Base-by-base conservation (phyloP, 2,888 invertebrate genomes). In the Melanotus villosus region DNA sequence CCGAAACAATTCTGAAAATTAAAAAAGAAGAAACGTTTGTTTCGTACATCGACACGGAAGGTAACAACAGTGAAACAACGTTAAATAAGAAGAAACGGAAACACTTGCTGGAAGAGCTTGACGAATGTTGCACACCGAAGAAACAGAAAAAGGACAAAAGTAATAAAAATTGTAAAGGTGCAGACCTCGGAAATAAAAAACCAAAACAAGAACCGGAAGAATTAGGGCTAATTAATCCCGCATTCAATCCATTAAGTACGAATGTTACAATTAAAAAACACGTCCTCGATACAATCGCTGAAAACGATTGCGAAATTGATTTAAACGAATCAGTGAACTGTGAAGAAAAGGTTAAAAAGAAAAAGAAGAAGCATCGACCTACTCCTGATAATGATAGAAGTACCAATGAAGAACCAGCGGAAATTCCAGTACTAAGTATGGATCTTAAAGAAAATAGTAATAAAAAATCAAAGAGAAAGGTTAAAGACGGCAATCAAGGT, bases 221-320 rank as follows among this genome's bases (percentile, higher is more conserved):
- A 32, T 14, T 63, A 16, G 82, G 80, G 5, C 30, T 80, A 6
- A 70, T 73, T 2, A 83, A 83, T 75, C 81, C 81, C n/a, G 81
- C 77, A 3, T 83, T 82, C 74, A 78, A 81, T 66, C 80, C 82
- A 1, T 43, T 80, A 34, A 68, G 58, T 36, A 71, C 50, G 2
- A 76, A 71, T 38, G 14, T 77, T 7, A 70, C 72, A 45, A 21
- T 81, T 14, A 67, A 78, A 58, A 80, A 76, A 66, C 80, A 80
- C 47, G 18, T 71, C 34, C 72, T 82, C 34, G 75, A 79, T 26
- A 74, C 80, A 2, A 81, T 82, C 34, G 74, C 76, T 68, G 81
- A 82, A 73, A 75, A 58, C 59, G 57, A 70, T 38, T 69, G 62
- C 38, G 75, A 78, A 68, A 75, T 76, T 34, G 16, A 2, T 1